These are phyloP conservation scores for Chrysodeixis includens DNA, from an alignment of 2,888 invertebrate genomes.

Conservation along the genomic window DNA sequence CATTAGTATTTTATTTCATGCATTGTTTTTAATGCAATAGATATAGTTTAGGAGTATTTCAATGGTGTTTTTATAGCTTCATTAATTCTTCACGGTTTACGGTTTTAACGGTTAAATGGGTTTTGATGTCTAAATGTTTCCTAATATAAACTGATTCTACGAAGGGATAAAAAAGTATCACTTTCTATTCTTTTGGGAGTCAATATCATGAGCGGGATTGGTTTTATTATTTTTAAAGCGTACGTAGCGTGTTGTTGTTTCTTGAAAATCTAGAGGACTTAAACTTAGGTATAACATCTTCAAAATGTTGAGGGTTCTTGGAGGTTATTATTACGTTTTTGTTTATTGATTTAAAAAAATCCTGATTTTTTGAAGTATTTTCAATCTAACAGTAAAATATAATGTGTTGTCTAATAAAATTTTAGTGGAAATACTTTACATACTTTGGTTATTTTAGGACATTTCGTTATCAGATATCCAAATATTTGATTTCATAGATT, in stretches of 20 bases:
- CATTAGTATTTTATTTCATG: conserved; percentile 34
- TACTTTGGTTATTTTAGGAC: too few relatives aligned
- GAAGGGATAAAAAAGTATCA: neutral
- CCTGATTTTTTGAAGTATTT: too few relatives aligned
- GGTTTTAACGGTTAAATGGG: conserved; percentile 35
- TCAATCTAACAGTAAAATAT: too few relatives aligned
- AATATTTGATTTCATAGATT: too few relatives aligned
- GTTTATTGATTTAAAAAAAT: too few relatives aligned
- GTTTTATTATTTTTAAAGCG: neutral
- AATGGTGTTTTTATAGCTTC: conserved; percentile 52
- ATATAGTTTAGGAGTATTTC: conserved; percentile 32
- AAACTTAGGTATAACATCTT: neutral
- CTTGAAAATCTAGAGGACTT: neutral
- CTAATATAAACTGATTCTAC: conserved; percentile 21
- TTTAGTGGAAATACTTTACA: too few relatives aligned
- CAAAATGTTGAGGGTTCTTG: too few relatives aligned
- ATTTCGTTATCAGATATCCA: too few relatives aligned
- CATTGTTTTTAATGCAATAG: conserved; percentile 41
- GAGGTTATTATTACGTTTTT: too few relatives aligned
- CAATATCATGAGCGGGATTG: neutral
- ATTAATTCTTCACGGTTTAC: conserved; percentile 54
- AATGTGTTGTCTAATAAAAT: too few relatives aligned
- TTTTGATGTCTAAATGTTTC: conserved; percentile 40
- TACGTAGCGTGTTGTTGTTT: neutral
- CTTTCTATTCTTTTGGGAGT: neutral